A percentile compares a stretch with the other conserved stretches of the same genome.
phyloP scores from a whole-genome alignment of 35 echinoderm and acorn worm species.

The Apostichopus californicus region DNA sequence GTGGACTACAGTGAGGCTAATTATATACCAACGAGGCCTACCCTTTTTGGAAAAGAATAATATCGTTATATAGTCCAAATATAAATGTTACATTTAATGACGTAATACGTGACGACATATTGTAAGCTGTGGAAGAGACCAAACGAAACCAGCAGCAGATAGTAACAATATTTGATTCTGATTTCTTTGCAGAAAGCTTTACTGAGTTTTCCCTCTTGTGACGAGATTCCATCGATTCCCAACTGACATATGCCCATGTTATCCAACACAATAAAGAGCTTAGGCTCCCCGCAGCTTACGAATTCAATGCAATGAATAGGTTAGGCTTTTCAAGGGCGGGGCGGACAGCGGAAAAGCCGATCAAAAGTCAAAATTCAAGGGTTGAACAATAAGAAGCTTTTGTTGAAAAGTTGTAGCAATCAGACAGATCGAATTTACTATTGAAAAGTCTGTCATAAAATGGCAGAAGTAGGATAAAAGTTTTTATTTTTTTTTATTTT shows the following conservation, averaged over 20 bases:
- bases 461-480: background rate
- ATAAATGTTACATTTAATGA: too few relatives aligned
- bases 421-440: background rate
- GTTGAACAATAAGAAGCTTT: conserved; percentile 2
- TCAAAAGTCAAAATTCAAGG: conserved; percentile 23
- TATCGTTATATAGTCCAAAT: too few relatives aligned
- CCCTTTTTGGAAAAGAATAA: too few relatives aligned
- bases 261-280: background rate
- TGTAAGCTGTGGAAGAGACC: too few relatives aligned
- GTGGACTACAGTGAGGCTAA: too few relatives aligned
- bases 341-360: conserved; percentile 36
- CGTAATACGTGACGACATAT: too few relatives aligned
- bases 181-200: too few relatives aligned
- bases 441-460: conserved; percentile 31
- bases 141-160: too few relatives aligned
- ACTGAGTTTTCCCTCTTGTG: too few relatives aligned
- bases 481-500: background rate
- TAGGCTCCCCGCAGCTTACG: background rate
- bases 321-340: conserved; percentile 40
- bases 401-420: conserved; percentile 23
- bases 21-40: too few relatives aligned
- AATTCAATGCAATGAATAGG: conserved; percentile 25
- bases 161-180: too few relatives aligned
- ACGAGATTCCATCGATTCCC: background rate
- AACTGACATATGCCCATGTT: background rate